These are phyloP conservation scores for Sanderia malayensis DNA, from an alignment of 30 jellyfish, hydroid and myxozoan genomes.

Conservation along the genomic window DNA sequence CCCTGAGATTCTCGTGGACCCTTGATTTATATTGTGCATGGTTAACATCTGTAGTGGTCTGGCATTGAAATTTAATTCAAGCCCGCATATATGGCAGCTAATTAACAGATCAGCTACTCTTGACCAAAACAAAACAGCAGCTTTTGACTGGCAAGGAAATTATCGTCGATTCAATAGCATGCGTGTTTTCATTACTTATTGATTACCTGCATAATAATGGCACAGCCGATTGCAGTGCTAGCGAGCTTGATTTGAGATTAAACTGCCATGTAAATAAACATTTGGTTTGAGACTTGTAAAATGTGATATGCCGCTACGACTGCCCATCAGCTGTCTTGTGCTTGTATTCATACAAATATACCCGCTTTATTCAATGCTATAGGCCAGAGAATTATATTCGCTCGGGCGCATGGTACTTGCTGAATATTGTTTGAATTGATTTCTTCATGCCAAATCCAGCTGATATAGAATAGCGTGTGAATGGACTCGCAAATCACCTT, in stretches of 20 bases:
- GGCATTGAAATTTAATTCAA: too few relatives aligned
- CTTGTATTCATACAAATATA: not conserved
- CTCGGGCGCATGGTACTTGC: slow-evolving; percentile 25
- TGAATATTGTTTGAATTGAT: slow-evolving; percentile 20
- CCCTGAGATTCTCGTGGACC: too few relatives aligned
- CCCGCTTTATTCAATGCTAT: not conserved
- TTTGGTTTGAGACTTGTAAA: not conserved
- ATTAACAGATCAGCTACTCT: too few relatives aligned
- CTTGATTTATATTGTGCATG: too few relatives aligned
- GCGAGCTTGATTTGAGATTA: not conserved
- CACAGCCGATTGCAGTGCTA: not conserved
- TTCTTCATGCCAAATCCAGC: not conserved
- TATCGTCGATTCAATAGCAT: too few relatives aligned
- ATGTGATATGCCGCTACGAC: not conserved
- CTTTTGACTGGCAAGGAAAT: too few relatives aligned
- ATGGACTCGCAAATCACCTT: too few relatives aligned
- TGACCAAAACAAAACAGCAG: too few relatives aligned
- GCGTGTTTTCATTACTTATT: too few relatives aligned
- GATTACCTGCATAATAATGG: too few relatives aligned
- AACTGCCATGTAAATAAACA: not conserved
- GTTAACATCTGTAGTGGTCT: too few relatives aligned
- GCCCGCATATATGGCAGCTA: too few relatives aligned
- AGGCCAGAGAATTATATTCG: slow-evolving; percentile 11
- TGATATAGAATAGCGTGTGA: not conserved
- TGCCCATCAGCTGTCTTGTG: slow-evolving; percentile 5